phyloP scores from a whole-genome alignment of 2,888 invertebrate genomes.

The Drosophila subquinaria region DNA sequence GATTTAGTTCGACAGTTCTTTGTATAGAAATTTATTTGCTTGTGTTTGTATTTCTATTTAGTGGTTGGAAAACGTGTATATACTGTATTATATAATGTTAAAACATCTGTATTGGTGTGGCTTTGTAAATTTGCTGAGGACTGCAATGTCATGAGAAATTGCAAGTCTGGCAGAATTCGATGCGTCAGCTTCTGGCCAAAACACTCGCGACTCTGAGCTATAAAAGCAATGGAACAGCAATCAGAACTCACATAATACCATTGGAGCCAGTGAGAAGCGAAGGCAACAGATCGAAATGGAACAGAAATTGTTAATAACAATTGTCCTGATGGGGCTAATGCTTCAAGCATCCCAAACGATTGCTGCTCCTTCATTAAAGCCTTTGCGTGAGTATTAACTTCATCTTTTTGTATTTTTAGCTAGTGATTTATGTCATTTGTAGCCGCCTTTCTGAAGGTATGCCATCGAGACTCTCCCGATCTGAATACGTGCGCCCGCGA shows the following conservation, averaged over 20 bases:
- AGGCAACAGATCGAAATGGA: constrained; percentile 40
- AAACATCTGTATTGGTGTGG: constrained; percentile 45
- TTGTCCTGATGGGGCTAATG: constrained; percentile 50
- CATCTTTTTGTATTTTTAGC: not conserved
- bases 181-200: constrained; percentile 50
- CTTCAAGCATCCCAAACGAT: constrained; percentile 17
- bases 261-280: constrained; percentile 19
- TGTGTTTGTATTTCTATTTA: not conserved
- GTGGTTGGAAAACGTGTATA: not conserved
- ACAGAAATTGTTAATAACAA: constrained; percentile 13
- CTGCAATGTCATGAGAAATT: constrained; percentile 74
- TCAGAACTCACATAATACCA: constrained; percentile 32
- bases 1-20: not conserved
- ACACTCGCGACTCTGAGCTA: constrained; percentile 35
- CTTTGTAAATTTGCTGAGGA: constrained; percentile 67
- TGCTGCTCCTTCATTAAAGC: constrained; percentile 28
- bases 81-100: constrained; percentile 5
- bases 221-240: constrained; percentile 54
- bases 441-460: constrained; percentile 90
- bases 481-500: constrained; percentile 88
- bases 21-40: not conserved
- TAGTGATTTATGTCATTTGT: constrained; percentile 27
- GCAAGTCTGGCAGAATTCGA: constrained; percentile 65
- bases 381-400: constrained; percentile 57
- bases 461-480: constrained; percentile 88